Conservation (phyloP, 2,888 invertebrate genomes). For the Poecilobothrus nobilitatus region DNA sequence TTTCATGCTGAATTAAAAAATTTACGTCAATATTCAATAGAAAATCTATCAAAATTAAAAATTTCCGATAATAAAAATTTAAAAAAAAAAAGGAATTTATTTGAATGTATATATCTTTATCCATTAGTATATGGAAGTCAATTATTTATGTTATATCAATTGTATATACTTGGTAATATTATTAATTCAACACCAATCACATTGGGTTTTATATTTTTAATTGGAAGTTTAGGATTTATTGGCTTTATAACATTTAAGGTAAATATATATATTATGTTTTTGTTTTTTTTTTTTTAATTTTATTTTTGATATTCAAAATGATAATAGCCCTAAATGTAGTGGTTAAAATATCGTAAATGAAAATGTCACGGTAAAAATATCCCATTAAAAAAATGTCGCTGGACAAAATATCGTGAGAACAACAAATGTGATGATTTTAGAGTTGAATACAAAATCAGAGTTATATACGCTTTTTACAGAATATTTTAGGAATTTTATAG, state of each 20-base stretch:
- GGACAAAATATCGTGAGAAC: no score
- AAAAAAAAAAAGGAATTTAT: background rate
- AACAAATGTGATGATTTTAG: no score
- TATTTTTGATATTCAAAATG: no score
- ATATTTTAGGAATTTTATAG: no score
- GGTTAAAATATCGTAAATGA: no score
- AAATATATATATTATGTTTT: slow-evolving; percentile 8
- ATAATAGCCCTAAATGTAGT: no score
- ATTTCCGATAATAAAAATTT: no score
- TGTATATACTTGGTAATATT: slow-evolving; percentile 19
- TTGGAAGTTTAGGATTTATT: slow-evolving; percentile 21
- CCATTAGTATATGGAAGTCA: slow-evolving; percentile 21
- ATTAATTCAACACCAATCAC: slow-evolving; percentile 21
- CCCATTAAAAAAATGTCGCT: no score
- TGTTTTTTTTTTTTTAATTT: no score
- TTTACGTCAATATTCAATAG: background rate
- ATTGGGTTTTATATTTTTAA: slow-evolving; percentile 23
- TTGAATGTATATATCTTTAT: slow-evolving; percentile 4
- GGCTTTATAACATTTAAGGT: slow-evolving; percentile 23
- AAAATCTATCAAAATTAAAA: background rate
- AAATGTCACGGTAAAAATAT: no score
- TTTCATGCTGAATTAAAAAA: slow-evolving; percentile 7
- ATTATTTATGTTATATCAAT: slow-evolving; percentile 22
- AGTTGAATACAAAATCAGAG: no score
- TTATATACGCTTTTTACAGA: no score